Conservation (phyloP, 1,140 invertebrate species). For the Phymastichus coffea region DNA sequence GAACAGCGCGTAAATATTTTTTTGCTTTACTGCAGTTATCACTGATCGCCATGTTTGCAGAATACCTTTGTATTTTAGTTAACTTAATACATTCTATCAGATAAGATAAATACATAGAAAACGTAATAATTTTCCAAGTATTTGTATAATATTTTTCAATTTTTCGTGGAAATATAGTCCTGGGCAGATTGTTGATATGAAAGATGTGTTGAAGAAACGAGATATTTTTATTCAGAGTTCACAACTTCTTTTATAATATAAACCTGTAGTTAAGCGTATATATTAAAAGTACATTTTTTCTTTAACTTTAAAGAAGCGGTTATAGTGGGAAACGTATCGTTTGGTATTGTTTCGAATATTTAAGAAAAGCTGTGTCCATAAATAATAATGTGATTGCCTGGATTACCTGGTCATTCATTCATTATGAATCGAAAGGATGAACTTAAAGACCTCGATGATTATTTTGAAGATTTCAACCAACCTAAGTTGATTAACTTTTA, state of each 20-base stretch:
- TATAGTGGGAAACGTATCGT: too few species aligned
- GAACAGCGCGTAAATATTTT: constrained; percentile 1
- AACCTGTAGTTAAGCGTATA: too few species aligned
- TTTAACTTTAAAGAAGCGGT: too few species aligned
- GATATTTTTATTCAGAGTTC: background rate
- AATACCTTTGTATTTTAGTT: constrained; percentile 20
- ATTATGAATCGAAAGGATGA: too few species aligned
- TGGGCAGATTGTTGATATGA: constrained; percentile 4
- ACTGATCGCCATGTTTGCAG: constrained; percentile 13
- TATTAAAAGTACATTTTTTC: background rate
- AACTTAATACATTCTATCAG: constrained; percentile 18
- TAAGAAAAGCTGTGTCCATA: too few species aligned
- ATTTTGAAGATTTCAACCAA: too few species aligned
- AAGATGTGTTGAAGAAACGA: constrained; percentile 9
- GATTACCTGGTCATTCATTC: too few species aligned
- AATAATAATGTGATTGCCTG: too few species aligned
- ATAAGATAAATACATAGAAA: constrained; percentile 19
- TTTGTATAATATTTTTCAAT: constrained; percentile 25
- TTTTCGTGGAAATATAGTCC: constrained; percentile 18
- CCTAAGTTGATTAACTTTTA: too few species aligned
- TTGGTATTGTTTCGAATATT: too few species aligned
- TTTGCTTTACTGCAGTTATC: constrained; percentile 11
- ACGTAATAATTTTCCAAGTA: constrained; percentile 28
- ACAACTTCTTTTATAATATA: too few species aligned
- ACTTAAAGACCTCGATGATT: too few species aligned